Percentiles rank a stretch among this genome's conserved stretches.
Evolutionary conservation across 2,888 invertebrate species (phyloP).

Genomic region (Halocaridina rubra): DNA sequence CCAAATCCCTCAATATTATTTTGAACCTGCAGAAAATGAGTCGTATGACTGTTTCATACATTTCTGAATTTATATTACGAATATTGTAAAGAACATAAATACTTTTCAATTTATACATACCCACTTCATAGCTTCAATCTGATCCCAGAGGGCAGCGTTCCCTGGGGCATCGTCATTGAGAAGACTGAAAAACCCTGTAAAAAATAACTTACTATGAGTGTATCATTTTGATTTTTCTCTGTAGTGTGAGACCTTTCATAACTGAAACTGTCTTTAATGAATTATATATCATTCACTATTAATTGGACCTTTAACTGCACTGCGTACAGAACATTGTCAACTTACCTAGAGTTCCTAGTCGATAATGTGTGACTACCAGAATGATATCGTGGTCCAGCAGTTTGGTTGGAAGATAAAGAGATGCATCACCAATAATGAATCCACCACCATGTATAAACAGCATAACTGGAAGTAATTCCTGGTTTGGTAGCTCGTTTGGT

Average conservation of each 20-base stretch:
- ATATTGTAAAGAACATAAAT: background rate
- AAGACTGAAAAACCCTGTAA: constrained; percentile 65
- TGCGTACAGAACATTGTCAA: background rate
- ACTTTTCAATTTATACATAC: background rate
- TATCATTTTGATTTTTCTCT: background rate
- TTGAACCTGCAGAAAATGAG: constrained; percentile 40
- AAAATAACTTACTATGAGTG: background rate
- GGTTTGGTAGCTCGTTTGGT: background rate
- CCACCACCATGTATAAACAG: constrained; percentile 65
- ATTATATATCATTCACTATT: background rate
- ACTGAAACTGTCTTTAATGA: background rate
- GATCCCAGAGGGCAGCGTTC: constrained; percentile 68
- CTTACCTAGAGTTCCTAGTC: constrained; percentile 61
- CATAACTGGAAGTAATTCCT: constrained; percentile 63
- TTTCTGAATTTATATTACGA: background rate
- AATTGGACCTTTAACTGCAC: too few species aligned
- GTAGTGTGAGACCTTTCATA: background rate
- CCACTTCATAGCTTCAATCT: constrained; percentile 66
- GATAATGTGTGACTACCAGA: constrained; percentile 64
- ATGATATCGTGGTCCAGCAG: constrained; percentile 64
- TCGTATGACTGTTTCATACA: background rate
- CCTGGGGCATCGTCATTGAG: constrained; percentile 65
- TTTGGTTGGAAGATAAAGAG: constrained; percentile 51
- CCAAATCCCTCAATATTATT: constrained; percentile 65
- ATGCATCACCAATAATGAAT: constrained; percentile 63